phyloP scores from a whole-genome alignment of 2,113 vertebrate species.

The Sinocyclocheilus grahami region DNA sequence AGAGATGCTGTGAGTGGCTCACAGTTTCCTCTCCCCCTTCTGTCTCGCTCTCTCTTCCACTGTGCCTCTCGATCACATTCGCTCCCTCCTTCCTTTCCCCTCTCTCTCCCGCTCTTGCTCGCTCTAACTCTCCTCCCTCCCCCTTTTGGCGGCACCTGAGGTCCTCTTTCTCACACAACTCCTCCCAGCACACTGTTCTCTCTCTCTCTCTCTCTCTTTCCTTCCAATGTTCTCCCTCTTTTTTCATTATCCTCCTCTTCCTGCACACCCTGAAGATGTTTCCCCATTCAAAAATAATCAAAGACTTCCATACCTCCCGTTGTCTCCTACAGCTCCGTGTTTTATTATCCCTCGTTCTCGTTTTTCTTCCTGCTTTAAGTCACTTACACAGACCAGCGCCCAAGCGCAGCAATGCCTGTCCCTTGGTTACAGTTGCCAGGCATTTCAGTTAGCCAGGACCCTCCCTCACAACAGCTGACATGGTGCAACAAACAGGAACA shows the following conservation, averaged over 20 bases:
- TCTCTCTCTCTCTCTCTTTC: conserved; percentile 63
- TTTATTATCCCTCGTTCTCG: conserved; percentile 42
- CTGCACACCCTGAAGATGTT: conserved; percentile 67
- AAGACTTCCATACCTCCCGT: conserved; percentile 28
- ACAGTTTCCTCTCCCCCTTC: conserved; percentile 56
- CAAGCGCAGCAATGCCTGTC: conserved; percentile 76
- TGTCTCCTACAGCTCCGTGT: conserved; percentile 25
- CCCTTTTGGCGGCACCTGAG: conserved; percentile 82
- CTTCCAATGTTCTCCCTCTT: conserved; percentile 56
- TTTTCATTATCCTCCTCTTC: conserved; percentile 51
- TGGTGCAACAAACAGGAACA: conserved; percentile 76
- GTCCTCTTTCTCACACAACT: conserved; percentile 66
- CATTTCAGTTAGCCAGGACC: conserved; percentile 76
- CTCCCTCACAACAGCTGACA: conserved; percentile 74
- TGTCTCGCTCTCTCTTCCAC: conserved; percentile 68
- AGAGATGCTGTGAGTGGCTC: conserved; percentile 62
- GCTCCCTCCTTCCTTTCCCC: conserved; percentile 60
- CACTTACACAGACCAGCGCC: conserved; percentile 78
- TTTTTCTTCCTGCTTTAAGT: conserved; percentile 61
- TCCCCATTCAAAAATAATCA: conserved; percentile 79
- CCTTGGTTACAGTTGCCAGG: conserved; percentile 88
- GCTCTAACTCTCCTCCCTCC: conserved; percentile 62
- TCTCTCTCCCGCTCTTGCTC: conserved; percentile 57
- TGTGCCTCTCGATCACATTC: conserved; percentile 73
- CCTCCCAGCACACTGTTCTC: conserved; percentile 66